Evolutionary conservation across 2,113 vertebrate species (phyloP).

Genomic region (Apodemus sylvaticus): DNA sequence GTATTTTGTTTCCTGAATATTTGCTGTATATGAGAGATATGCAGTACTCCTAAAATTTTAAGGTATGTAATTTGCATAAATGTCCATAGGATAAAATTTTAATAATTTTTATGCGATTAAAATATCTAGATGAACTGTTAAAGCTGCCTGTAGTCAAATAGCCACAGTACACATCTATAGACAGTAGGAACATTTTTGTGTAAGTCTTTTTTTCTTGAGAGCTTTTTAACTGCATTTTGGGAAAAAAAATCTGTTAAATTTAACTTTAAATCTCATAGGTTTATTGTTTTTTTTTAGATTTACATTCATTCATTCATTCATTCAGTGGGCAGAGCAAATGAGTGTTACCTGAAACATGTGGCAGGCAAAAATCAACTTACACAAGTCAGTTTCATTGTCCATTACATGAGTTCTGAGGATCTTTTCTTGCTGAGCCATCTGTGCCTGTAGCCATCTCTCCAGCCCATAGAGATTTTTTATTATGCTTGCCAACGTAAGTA

Average conservation of each 20-base stretch:
- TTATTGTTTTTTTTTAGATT: not conserved
- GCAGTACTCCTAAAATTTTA: not conserved
- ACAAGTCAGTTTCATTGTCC: not conserved
- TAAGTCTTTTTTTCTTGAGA: not conserved
- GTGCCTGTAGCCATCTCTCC: not conserved
- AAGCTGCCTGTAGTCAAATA: not conserved
- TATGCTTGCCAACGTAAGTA: not conserved
- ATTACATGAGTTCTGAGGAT: not conserved
- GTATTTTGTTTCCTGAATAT: too few species aligned
- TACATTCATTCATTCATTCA: not conserved
- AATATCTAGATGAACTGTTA: not conserved
- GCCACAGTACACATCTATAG: not conserved
- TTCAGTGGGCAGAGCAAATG: too few species aligned
- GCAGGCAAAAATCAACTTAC: not conserved
- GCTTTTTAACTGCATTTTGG: not conserved
- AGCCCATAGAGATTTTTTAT: not conserved
- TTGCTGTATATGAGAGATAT: not conserved
- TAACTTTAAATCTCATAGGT: not conserved
- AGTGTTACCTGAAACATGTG: not conserved
- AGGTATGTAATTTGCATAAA: not conserved
- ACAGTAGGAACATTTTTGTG: not conserved
- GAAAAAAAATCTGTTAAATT: not conserved
- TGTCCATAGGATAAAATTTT: not conserved
- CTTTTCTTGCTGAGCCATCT: not conserved
- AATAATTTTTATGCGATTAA: not conserved